Base-by-base conservation (phyloP, 1,140 invertebrate species). In the Drosophila trapezifrons region DNA sequence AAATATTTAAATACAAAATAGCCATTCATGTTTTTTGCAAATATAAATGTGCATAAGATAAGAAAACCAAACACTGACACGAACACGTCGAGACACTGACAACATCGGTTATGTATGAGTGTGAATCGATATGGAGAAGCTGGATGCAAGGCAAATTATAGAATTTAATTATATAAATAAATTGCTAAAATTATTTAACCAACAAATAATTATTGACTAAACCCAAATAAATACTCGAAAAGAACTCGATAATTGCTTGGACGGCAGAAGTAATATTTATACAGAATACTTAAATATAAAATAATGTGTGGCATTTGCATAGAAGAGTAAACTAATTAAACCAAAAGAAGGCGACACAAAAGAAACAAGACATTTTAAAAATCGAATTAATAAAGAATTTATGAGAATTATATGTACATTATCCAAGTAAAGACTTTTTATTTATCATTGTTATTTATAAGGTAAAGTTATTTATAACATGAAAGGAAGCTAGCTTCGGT, bases 381-480 rank as follows among this genome's bases (percentile, higher is more conserved):
- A 67, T 90, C 82, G 87, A 90, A 82, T 90, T 86, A 90, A 90
- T 90, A 90, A 90, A 90, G 86, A 90, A 90, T 85, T 90, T 90
- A 90, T 90, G 86, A 90, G 86, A 90, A 90, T 90, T 90, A 90
- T 82, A 90, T 90, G 86, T 90, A 90, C 84, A 86, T 87, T 86
- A 87, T 76, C 46, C 22, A 6, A 0, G 9, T 4, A 6, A 7
- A 9, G 15, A 29, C 25, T 27, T 43, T 32, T 64, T 25, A 47
- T 22, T 47, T 38, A 27, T 47, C 8, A 20, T 27, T 20, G 37
- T 5, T 27, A 27, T 27, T 27, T 27, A 27, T 27, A 27, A 7
- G 27, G 7, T 6, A 7, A 27, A 27, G 22, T 22, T 2, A 22
- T 22, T 22, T 22, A 22, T 22, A 22, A n/a, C n/a, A n/a, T n/a